Percentiles rank a stretch among this genome's conserved stretches.
phyloP scores from a whole-genome alignment of 2,797 vertebrate species.

The Phaenicophaeus curvirostris region DNA sequence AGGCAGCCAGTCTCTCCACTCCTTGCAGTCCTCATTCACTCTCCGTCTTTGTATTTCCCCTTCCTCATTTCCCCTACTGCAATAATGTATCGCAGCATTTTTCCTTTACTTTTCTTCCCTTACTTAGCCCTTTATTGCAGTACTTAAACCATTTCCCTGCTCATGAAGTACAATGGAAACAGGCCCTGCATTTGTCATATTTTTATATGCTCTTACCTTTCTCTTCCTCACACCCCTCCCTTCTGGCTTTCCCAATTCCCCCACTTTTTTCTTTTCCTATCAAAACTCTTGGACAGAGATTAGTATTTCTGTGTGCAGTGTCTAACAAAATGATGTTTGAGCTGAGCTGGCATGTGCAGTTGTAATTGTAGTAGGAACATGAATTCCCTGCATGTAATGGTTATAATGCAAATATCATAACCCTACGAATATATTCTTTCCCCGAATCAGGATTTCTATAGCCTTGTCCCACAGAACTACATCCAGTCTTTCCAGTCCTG shows the following conservation, averaged over 20 bases:
- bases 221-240: background rate
- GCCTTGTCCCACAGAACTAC: background rate
- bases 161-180: background rate
- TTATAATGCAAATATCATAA: background rate
- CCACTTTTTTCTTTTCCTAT: background rate
- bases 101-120: background rate
- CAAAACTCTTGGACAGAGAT: background rate
- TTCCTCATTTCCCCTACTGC: background rate
- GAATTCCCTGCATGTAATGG: background rate
- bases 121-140: background rate
- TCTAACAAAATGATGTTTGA: background rate
- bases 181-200: background rate
- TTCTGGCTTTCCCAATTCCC: background rate
- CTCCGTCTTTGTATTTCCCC: background rate
- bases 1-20: conserved; percentile 1
- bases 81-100: background rate
- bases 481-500: background rate
- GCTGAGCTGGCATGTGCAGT: background rate
- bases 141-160: background rate
- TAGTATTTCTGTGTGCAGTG: background rate
- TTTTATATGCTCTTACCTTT: background rate
- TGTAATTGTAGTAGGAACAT: background rate
- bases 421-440: background rate
- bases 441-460: background rate
- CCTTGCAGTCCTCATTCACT: background rate